phyloP scores from a whole-genome alignment of 2,888 invertebrate genomes.

The Myopa tessellatipennis region DNA sequence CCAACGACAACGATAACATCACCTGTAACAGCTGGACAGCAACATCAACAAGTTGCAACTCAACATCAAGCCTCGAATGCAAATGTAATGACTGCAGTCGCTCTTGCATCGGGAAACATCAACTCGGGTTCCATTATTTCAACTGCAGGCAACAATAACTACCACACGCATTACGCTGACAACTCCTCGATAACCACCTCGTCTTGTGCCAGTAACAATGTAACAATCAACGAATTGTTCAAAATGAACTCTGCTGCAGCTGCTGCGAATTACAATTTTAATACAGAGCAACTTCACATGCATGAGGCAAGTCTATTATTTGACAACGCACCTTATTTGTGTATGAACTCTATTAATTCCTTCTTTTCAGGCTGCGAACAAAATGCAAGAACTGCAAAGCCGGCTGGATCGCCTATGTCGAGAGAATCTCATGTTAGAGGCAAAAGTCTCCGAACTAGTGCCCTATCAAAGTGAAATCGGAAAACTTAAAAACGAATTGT shows the following conservation, averaged over 20 bases:
- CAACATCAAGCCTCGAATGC: conserved; percentile 40
- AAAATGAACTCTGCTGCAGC: conserved; percentile 57
- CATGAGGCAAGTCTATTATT: conserved; percentile 55
- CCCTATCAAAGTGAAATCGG: conserved; percentile 77
- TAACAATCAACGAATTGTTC: conserved; percentile 46
- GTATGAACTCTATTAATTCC: not conserved
- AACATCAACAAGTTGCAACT: conserved; percentile 27
- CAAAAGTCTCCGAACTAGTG: conserved; percentile 73
- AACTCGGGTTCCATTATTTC: conserved; percentile 48
- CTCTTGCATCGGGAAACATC: conserved; percentile 52
- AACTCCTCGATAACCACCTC: conserved; percentile 31
- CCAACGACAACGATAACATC: conserved; percentile 17
- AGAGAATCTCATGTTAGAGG: conserved; percentile 75
- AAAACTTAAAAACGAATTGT: conserved; percentile 76
- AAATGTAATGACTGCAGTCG: conserved; percentile 58
- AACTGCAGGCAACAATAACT: conserved; percentile 52
- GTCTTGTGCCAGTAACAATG: conserved; percentile 29
- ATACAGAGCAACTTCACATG: conserved; percentile 57
- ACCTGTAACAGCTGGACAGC: conserved; percentile 40
- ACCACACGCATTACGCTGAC: conserved; percentile 38
- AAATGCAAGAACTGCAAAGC: conserved; percentile 74
- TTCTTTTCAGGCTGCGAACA: conserved; percentile 59
- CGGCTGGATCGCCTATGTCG: conserved; percentile 75
- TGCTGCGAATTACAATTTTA: conserved; percentile 60
- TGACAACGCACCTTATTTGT: not conserved